Conservation (phyloP, 2,113 vertebrate species). For the Ictalurus furcatus region DNA sequence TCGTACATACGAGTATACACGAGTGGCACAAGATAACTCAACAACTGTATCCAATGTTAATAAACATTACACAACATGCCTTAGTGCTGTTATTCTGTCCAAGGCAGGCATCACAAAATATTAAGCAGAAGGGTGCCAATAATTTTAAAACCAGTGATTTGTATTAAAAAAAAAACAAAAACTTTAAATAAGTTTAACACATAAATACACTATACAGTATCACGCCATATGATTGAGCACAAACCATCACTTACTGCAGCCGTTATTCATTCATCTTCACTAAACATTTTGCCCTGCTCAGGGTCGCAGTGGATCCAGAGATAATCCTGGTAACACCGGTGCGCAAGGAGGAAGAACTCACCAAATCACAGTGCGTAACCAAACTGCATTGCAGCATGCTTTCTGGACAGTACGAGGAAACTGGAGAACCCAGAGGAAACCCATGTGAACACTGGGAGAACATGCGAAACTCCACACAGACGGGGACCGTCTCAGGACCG, state of each 20-base stretch:
- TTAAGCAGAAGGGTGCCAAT: background rate
- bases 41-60: background rate
- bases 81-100: background rate
- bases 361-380: background rate
- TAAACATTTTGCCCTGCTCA: no score
- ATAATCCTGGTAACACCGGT: background rate
- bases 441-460: background rate
- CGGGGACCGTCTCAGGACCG: no score
- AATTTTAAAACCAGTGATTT: background rate
- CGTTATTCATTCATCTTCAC: no score
- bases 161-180: background rate
- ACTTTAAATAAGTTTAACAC: background rate
- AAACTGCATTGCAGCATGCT: background rate
- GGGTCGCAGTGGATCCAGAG: background rate
- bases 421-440: background rate
- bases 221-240: no score
- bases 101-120: background rate
- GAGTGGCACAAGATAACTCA: background rate
- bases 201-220: background rate
- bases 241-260: no score
- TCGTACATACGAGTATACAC: background rate
- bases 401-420: background rate
- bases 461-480: background rate
- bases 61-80: background rate
- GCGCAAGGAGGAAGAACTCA: background rate